These are phyloP conservation scores for Leiothrix lutea DNA, from an alignment of 2,113 vertebrate genomes.

Conservation along the genomic window DNA sequence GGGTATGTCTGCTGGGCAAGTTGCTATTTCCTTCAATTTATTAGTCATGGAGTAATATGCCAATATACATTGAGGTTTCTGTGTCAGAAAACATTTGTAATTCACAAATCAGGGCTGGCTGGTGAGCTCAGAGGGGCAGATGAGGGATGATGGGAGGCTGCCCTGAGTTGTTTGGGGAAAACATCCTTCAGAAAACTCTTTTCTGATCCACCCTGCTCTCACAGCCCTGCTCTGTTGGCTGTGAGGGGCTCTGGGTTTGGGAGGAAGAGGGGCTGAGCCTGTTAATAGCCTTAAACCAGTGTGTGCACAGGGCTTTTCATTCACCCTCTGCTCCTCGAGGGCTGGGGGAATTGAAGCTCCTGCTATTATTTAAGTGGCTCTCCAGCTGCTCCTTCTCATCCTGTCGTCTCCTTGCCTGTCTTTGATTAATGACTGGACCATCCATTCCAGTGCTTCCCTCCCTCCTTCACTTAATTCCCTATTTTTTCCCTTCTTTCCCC, in stretches of 20 bases:
- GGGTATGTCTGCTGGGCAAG: background rate
- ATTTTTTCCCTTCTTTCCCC: background rate
- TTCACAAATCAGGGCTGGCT: background rate
- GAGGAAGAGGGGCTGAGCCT: background rate
- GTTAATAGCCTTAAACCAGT: background rate
- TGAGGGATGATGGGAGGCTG: background rate
- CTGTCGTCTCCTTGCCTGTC: background rate
- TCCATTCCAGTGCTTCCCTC: background rate
- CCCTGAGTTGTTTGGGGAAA: background rate
- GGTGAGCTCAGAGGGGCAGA: background rate
- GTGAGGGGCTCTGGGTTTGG: background rate
- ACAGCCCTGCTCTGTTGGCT: background rate
- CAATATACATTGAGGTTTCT: background rate
- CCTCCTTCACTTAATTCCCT: constrained; percentile 32
- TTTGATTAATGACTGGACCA: constrained; percentile 32
- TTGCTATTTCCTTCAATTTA: constrained; percentile 5
- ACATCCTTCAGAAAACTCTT: background rate
- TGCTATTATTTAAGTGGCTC: constrained; percentile 9
- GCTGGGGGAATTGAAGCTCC: background rate
- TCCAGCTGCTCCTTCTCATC: background rate
- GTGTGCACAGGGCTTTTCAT: background rate
- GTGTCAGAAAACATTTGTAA: background rate
- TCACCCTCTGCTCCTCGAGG: background rate
- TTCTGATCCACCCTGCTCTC: background rate
- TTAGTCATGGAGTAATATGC: background rate